phyloP scores from a whole-genome alignment of 2,888 invertebrate species.

The Periphyllus acericola region DNA sequence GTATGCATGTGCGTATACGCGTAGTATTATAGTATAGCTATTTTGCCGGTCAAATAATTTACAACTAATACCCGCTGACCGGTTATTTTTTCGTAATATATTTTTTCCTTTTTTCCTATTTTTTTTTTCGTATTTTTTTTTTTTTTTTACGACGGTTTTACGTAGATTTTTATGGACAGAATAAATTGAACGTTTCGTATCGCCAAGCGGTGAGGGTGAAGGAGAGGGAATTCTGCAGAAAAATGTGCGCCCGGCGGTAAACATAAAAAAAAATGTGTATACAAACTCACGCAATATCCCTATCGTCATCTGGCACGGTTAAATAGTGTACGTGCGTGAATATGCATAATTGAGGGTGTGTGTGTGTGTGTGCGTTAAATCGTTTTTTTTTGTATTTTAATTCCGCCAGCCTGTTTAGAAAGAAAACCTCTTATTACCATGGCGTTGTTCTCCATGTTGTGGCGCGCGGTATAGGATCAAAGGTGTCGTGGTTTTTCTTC shows the following conservation, averaged over 20 bases:
- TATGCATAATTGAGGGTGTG: too few species aligned
- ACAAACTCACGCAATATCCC: neutral
- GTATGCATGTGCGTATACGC: neutral
- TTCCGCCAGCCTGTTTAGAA: neutral
- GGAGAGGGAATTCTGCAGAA: neutral
- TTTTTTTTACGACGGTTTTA: constrained; percentile 29
- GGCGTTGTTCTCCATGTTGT: neutral
- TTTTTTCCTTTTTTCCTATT: neutral
- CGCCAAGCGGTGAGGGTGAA: neutral
- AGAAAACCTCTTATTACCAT: constrained; percentile 1
- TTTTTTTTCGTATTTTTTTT: neutral
- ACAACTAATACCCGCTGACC: constrained; percentile 24
- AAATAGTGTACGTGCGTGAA: neutral
- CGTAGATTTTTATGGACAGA: constrained; percentile 24
- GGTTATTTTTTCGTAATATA: neutral
- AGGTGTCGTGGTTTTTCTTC: constrained; percentile 16
- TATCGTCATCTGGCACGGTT: neutral
- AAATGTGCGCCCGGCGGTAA: too few species aligned
- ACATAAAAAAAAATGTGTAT: neutral
- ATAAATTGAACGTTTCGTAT: constrained; percentile 32
- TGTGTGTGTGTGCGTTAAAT: neutral
- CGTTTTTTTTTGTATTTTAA: neutral
- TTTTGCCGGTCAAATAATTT: constrained; percentile 25
- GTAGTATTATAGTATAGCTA: neutral
- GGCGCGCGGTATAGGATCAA: neutral